Conservation (phyloP, 2,113 vertebrate genomes). For the Pardalotus punctatus region DNA sequence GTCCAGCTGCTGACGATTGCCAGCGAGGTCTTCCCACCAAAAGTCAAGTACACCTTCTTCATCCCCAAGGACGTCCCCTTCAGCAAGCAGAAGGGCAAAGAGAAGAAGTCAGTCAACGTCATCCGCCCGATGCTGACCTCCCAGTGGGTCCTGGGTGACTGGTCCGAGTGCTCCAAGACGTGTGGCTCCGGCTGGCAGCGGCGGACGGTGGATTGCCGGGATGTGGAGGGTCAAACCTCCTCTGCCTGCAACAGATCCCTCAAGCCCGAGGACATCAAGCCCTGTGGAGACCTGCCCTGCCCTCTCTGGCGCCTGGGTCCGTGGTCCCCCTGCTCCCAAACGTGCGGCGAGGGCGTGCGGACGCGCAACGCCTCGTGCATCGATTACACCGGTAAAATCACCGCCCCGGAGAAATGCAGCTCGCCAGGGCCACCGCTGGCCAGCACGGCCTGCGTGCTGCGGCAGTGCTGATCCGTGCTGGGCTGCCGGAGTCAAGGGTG, state of each 20-base stretch:
- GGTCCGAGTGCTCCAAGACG: slow-evolving; percentile 91
- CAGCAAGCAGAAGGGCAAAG: slow-evolving; percentile 76
- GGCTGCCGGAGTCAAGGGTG: neutral
- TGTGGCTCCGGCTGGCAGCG: slow-evolving; percentile 91
- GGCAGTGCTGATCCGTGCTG: slow-evolving; percentile 72
- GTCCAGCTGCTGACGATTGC: slow-evolving; percentile 87
- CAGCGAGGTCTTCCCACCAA: slow-evolving; percentile 77
- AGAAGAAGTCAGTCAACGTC: slow-evolving; percentile 75
- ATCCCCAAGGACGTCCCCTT: slow-evolving; percentile 85
- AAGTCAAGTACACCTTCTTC: slow-evolving; percentile 93
- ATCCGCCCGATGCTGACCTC: slow-evolving; percentile 79
- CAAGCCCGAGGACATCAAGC: slow-evolving; percentile 83
- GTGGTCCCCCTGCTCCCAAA: slow-evolving; percentile 86
- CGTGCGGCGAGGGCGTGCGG: slow-evolving; percentile 77
- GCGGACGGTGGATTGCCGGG: slow-evolving; percentile 85
- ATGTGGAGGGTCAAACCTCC: slow-evolving; percentile 78
- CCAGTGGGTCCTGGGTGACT: slow-evolving; percentile 89
- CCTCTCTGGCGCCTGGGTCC: slow-evolving; percentile 82
- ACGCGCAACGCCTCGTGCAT: slow-evolving; percentile 77
- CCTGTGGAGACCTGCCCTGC: slow-evolving; percentile 85
- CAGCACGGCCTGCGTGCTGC: slow-evolving; percentile 68
- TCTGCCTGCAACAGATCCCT: slow-evolving; percentile 80
- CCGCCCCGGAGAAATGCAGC: slow-evolving; percentile 76
- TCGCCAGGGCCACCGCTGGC: slow-evolving; percentile 62
- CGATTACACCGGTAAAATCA: slow-evolving; percentile 76